Percentiles rank a stretch among this genome's conserved stretches.
These are phyloP conservation scores for Caenorhabditis panamensis DNA, from an alignment of 2,888 invertebrate species.

Conservation along the genomic window DNA sequence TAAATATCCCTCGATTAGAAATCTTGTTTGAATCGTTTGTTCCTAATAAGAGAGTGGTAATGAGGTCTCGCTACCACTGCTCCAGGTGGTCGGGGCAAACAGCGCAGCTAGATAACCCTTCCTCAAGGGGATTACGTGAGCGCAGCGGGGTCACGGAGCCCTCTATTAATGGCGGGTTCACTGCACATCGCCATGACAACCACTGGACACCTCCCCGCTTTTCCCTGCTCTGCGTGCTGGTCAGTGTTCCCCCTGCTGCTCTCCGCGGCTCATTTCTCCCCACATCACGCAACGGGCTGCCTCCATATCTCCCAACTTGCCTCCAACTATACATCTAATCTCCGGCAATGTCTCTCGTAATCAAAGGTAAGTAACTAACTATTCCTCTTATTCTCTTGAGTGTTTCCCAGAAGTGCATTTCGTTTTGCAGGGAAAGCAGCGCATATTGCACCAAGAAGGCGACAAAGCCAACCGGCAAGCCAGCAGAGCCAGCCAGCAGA, in stretches of 20 bases:
- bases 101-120: too few relatives aligned
- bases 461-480: constrained; percentile 6
- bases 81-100: too few relatives aligned
- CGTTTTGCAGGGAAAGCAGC: constrained; percentile 43
- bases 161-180: constrained; percentile 25
- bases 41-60: too few relatives aligned
- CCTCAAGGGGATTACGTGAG: constrained; percentile 1
- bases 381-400: neutral
- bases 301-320: constrained; percentile 10
- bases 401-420: neutral
- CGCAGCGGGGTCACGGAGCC: constrained; percentile 15
- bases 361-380: constrained; percentile 49
- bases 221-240: constrained; percentile 25
- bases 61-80: too few relatives aligned
- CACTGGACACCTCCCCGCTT: constrained; percentile 1
- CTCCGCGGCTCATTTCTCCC: constrained; percentile 45
- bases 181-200: constrained; percentile 36
- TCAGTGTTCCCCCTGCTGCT: constrained; percentile 30
- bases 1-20: too few relatives aligned
- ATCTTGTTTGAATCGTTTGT: too few relatives aligned
- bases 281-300: neutral
- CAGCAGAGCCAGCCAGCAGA: too few relatives aligned
- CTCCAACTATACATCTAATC: constrained; percentile 4
- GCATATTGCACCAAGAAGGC: constrained; percentile 39
- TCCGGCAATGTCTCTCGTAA: constrained; percentile 23